phyloP scores from a whole-genome alignment of 2,888 invertebrate species.

The Xestia rhomboidea region DNA sequence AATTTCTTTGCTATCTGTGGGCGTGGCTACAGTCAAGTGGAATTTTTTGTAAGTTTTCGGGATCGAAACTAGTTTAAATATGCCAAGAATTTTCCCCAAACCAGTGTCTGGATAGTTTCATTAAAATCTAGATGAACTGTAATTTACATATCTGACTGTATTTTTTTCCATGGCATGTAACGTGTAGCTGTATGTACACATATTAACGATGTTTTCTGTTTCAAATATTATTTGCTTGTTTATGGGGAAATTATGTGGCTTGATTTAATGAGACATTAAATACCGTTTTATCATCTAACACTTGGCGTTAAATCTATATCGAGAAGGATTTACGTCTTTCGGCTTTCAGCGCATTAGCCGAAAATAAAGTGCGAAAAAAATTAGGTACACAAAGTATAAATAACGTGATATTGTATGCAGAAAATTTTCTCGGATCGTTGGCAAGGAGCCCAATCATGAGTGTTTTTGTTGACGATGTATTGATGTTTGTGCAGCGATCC shows the following conservation, averaged over 20 bases:
- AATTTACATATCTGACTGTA: neutral
- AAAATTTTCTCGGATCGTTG: conserved; percentile 50
- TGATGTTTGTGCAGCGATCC: conserved; percentile 50
- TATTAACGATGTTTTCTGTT: neutral
- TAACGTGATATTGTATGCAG: conserved; percentile 41
- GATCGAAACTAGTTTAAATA: neutral
- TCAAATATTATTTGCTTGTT: neutral
- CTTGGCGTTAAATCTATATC: conserved; percentile 6
- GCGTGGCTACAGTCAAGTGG: neutral
- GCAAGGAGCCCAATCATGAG: conserved; percentile 65
- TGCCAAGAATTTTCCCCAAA: neutral
- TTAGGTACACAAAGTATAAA: conserved; percentile 30
- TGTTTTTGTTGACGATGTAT: conserved; percentile 43
- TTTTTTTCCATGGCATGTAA: neutral
- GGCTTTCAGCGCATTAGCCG: conserved; percentile 10
- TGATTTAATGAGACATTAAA: conserved; percentile 3
- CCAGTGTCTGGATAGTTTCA: neutral
- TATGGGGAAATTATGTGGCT: neutral
- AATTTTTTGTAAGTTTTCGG: neutral
- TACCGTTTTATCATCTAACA: neutral
- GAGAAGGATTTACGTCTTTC: conserved; percentile 19
- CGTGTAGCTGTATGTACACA: neutral
- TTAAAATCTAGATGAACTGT: neutral
- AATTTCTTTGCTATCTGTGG: neutral
- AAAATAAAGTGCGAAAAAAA: conserved; percentile 34